Percentiles rank a stretch among this genome's conserved stretches.
Evolutionary conservation across 1,140 invertebrate species (phyloP).

Genomic region (Chrysomallon squamiferum): DNA sequence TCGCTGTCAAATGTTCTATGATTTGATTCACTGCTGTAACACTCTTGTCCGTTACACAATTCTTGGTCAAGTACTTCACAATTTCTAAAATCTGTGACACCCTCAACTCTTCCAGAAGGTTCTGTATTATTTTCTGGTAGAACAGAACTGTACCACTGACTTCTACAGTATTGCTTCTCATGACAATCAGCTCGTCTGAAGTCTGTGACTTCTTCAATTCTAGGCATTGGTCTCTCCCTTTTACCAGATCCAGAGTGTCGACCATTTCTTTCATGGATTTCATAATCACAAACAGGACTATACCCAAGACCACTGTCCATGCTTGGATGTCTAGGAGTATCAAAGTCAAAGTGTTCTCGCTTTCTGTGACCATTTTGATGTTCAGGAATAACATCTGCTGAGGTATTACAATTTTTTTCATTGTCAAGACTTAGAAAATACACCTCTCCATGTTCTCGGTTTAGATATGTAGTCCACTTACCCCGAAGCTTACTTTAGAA

Average conservation of each 20-base stretch:
- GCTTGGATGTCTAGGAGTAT: background rate
- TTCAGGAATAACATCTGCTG: background rate
- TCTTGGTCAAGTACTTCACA: background rate
- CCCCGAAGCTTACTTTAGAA: constrained; percentile 13
- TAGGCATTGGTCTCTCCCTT: background rate
- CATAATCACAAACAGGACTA: too few species aligned
- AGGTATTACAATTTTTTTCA: constrained; percentile 1
- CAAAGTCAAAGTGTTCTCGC: background rate
- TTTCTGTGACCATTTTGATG: background rate
- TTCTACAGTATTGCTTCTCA: too few species aligned
- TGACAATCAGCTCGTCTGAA: background rate
- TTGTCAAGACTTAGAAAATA: constrained; percentile 13
- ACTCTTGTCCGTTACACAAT: too few species aligned
- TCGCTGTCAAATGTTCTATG: background rate
- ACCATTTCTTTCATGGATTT: background rate
- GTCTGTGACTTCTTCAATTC: constrained; percentile 1
- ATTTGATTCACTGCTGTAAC: background rate
- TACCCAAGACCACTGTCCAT: background rate
- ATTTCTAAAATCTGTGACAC: background rate
- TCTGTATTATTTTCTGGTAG: too few species aligned
- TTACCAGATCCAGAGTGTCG: background rate
- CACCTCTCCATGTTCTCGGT: constrained; percentile 11
- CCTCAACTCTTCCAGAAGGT: background rate
- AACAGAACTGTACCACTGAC: too few species aligned
- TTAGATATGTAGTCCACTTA: constrained; percentile 14